Percentiles rank a stretch among this genome's conserved stretches.
Conservation (phyloP, 2,113 vertebrate species). For the Pelvicachromis taeniatus region DNA sequence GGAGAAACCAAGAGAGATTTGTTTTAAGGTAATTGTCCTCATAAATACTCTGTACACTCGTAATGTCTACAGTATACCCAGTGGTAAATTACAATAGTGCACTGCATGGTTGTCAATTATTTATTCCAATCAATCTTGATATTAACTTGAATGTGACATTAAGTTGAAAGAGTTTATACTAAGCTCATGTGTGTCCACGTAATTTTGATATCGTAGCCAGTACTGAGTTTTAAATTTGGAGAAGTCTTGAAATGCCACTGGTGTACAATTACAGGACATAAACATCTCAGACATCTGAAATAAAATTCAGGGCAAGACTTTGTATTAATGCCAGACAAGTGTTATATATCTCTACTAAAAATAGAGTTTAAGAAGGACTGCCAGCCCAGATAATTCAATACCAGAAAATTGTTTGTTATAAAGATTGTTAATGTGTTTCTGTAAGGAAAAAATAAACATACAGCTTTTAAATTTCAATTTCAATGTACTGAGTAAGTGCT, state of each 20-base stretch:
- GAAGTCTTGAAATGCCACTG: conserved; percentile 17
- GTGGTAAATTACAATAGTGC: not conserved
- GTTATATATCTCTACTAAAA: not conserved
- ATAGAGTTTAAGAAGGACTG: not conserved
- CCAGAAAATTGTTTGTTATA: not conserved
- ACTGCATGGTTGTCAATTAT: not conserved
- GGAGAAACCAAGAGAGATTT: not conserved
- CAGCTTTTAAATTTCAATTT: not conserved
- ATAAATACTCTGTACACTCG: not conserved
- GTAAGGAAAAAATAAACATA: not conserved
- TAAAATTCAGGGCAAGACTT: conserved; percentile 1
- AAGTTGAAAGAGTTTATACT: not conserved
- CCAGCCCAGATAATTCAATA: conserved; percentile 22
- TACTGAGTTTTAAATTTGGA: conserved; percentile 15
- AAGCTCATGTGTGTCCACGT: not conserved
- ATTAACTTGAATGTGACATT: not conserved
- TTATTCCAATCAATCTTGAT: not conserved
- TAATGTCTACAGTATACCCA: not conserved
- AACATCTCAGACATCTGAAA: conserved; percentile 14
- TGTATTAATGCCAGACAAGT: conserved; percentile 1
- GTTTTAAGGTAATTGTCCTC: not conserved
- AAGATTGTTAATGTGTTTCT: not conserved
- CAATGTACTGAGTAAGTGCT: not conserved
- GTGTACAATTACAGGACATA: conserved; percentile 23
- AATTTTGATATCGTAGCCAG: not conserved